Evolutionary conservation across 2,113 vertebrate genomes (phyloP), one percentile per base, ranked within the genome.

Genomic region (Neoarius graeffei): DNA sequence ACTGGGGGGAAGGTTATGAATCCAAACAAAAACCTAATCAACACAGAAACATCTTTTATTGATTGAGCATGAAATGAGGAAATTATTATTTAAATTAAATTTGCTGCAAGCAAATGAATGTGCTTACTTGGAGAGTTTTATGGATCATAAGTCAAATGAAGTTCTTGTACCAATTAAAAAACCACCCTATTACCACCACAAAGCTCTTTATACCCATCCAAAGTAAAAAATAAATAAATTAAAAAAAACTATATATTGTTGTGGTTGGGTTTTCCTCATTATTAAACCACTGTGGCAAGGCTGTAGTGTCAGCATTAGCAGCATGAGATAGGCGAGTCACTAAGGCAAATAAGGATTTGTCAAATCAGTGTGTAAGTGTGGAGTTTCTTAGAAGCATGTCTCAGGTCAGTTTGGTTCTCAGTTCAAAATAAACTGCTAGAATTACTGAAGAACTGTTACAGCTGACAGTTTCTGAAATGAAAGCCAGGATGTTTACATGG

Each of bases 381-480:
- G n/a, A n/a, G 64, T 66, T 60, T 79, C 56, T 52, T 57, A 56
- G 56, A 48, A 62, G 7, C 77, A 66, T 54, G n/a, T 86, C 23
- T 85, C 17, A 30, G 30, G 59, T 9, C 66, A 59, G n/a, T 19
- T 15, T 48, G 4, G 5, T 56, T 27, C 54, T 59, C 85, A 81
- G 74, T 76, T 81, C 35, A 30, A 30, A 84, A 85, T 9, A 85
- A 79, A 42, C 82, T 76, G 59, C 27, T 14, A 59, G 52, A 25
- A 57, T 66, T 23, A 84, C 67, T 64, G 66, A 57, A 66, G 69
- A 84, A 60, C 50, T 10, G 27, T 50, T 85, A 71, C 77, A 85
- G 86, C 20, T 85, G 85, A 74, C 83, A 79, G 60, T 85, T 85
- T 87, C 48, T 85, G 19, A 20, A 73, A 74, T 81, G 86, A 73